Evolutionary conservation across 30 jellyfish, hydroid and myxozoan species (phyloP), one percentile per base, ranked within the genome.

Genomic region (Nemopilema nomurai): DNA sequence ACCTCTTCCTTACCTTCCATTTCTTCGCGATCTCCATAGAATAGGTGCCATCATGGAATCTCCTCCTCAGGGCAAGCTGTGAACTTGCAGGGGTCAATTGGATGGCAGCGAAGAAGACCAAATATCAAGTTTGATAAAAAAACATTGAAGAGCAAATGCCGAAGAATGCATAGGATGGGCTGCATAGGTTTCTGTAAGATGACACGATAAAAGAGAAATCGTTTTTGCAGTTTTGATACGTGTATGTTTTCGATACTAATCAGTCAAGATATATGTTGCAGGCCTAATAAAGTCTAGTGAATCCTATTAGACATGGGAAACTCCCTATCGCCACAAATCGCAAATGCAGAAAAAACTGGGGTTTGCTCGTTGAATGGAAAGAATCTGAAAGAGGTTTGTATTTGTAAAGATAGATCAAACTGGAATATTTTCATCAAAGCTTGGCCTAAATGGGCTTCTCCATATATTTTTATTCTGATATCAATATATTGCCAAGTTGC

Each of bases 301-400:
- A 13, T 41, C 72, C 28, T 20, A 29, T 24, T n/a, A 22, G n/a
- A 18, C 22, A 95, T 95, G 99, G 99, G 99, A 19, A 95, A 95
- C 76, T 95, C 99, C 19, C 67, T 90, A 41, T 69, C 92, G 8
- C 97, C 99, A 21, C 99, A 95, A 31, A 83, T 95, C 24, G 99
- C 90, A 80, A 95, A 95, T 82, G 99, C 99, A 18, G 65, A 67
- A 79, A 90, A 89, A 52, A 95, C 99, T 7, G 99, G 99, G 24
- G 97, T 95, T 29, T 95, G 99, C 90, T 95, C 99, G 0, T 68
- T 95, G 73, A 90, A 69, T 49, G 99, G 92, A 23, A 95, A 85
- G 96, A 92, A 90, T 49, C 76, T 95, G 50, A 95, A 95, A 68
- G 97, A 95, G 97, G 99, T 95, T 9, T 29, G 90, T 28, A 0